Conservation (phyloP, 2,888 invertebrate species). For the Exocentrus adspersus region DNA sequence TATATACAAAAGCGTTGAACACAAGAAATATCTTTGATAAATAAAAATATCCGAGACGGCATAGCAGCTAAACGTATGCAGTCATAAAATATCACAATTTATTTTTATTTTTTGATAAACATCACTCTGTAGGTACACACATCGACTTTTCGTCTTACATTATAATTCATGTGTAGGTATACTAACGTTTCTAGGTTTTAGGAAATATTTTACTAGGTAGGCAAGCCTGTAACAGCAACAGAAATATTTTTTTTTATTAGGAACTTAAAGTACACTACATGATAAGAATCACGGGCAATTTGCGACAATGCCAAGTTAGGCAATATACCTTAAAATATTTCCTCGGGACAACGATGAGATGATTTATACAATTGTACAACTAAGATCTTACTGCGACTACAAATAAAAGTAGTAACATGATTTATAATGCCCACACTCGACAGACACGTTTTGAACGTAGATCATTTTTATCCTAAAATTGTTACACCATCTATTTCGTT, state of each 20-base stretch:
- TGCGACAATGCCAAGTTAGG: background rate
- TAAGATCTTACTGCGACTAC: background rate
- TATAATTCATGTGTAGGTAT: conserved; percentile 28
- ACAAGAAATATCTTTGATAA: background rate
- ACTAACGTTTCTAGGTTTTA: conserved; percentile 2
- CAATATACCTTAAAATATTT: background rate
- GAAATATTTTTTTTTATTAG: background rate
- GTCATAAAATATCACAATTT: conserved; percentile 45
- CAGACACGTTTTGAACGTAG: conserved; percentile 11
- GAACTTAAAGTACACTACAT: background rate
- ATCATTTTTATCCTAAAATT: conserved; percentile 17
- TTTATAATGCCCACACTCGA: conserved; percentile 17
- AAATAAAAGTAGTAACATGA: conserved; percentile 15
- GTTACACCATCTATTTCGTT: conserved; percentile 31
- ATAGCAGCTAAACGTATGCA: conserved; percentile 38
- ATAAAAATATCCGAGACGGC: conserved; percentile 4
- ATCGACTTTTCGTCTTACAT: conserved; percentile 24
- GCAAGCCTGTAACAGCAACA: background rate
- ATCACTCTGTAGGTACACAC: conserved; percentile 29
- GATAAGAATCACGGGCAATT: background rate
- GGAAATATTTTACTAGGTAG: background rate
- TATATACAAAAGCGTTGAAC: conserved; percentile 8
- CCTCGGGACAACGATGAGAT: conserved; percentile 4
- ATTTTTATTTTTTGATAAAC: conserved; percentile 28
- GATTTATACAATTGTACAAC: conserved; percentile 4